Percentiles rank a stretch among this genome's conserved stretches.
Evolutionary conservation across 2,888 invertebrate genomes (phyloP).

Genomic region (Leptogaster cylindrica): DNA sequence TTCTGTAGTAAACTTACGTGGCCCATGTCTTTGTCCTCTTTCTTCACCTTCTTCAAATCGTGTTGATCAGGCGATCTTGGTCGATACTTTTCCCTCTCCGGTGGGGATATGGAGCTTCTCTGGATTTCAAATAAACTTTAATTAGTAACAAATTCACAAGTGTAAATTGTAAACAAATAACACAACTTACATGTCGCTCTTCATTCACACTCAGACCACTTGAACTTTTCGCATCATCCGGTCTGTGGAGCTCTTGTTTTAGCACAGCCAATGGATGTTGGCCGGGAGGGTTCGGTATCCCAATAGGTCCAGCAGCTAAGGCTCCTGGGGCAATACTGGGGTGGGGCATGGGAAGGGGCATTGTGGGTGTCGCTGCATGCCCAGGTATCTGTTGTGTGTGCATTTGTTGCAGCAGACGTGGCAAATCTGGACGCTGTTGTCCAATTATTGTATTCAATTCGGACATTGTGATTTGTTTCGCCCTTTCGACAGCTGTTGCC

Average conservation of each 20-base stretch:
- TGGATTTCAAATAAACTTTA: slow-evolving; percentile 59
- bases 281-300: slow-evolving; percentile 71
- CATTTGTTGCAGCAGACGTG: slow-evolving; percentile 88
- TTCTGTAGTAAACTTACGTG: slow-evolving; percentile 69
- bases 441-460: slow-evolving; percentile 93
- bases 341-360: slow-evolving; percentile 71
- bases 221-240: slow-evolving; percentile 76
- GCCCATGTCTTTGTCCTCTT: slow-evolving; percentile 82
- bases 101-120: slow-evolving; percentile 84
- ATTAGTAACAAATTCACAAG: background rate
- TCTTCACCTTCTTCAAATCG: slow-evolving; percentile 73
- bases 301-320: slow-evolving; percentile 68
- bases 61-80: slow-evolving; percentile 78
- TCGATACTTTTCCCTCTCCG: slow-evolving; percentile 80
- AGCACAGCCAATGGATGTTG: slow-evolving; percentile 80
- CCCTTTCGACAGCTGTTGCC: slow-evolving; percentile 89
- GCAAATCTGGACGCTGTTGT: slow-evolving; percentile 86
- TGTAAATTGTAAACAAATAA: background rate
- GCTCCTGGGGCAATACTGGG: slow-evolving; percentile 64
- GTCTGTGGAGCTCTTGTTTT: slow-evolving; percentile 78
- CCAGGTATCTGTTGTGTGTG: slow-evolving; percentile 84
- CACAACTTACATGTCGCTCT: slow-evolving; percentile 60
- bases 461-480: slow-evolving; percentile 94
- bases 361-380: slow-evolving; percentile 75
- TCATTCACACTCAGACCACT: slow-evolving; percentile 65